Base-by-base conservation (phyloP, 64 coral and sea anemone species). In the Actinia equina region DNA sequence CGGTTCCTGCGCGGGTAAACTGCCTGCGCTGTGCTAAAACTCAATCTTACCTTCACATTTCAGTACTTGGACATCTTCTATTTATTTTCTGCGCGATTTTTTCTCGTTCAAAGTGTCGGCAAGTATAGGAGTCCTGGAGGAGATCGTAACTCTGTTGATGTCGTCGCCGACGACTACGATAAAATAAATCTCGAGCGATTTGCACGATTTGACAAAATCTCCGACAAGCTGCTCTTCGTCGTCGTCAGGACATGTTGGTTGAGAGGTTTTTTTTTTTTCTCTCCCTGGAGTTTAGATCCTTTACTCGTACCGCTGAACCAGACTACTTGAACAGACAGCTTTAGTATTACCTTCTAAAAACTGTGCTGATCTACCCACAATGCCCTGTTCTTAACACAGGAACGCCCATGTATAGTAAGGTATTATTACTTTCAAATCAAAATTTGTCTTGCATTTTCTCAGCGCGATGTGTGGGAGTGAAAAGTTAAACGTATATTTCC, bases 161-260 rank as follows among this genome's bases (percentile, higher is more conserved):
- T 81, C 27, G n/a, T 74, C 69, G 25, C n/a, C 23, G 69, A 74
- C 80, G 44, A 82, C 54, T 19, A n/a, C 14, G 83, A 26, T 60
- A 85, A 85, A 0, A 85, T n/a, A n/a, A n/a, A 60, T 85, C n/a
- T 85, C 55, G 41, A 54, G 18, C 83, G 22, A 85, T 59, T 59
- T 58, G 83, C 59, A 18, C 6, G 17, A 4, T 19, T 63, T 20
- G 42, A 85, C n/a, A 85, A 85, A 60, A 25, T 17, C 59, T 8
- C 62, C 83, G 5, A 18, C 15, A 41, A 61, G 59, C 17, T 15
- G 2, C 14, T 85, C 83, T 63, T 43, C 55, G 44, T 85, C 83
- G 22, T 41, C 26, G 83, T 85, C 83, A 17, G 56, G n/a, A 85
- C 83, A 85, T 85, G 5, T 63, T 63, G 83, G 7, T 44, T 17